These are phyloP conservation scores for Leptopterna dolabrata DNA, from an alignment of 2,888 invertebrate species.

Conservation along the genomic window DNA sequence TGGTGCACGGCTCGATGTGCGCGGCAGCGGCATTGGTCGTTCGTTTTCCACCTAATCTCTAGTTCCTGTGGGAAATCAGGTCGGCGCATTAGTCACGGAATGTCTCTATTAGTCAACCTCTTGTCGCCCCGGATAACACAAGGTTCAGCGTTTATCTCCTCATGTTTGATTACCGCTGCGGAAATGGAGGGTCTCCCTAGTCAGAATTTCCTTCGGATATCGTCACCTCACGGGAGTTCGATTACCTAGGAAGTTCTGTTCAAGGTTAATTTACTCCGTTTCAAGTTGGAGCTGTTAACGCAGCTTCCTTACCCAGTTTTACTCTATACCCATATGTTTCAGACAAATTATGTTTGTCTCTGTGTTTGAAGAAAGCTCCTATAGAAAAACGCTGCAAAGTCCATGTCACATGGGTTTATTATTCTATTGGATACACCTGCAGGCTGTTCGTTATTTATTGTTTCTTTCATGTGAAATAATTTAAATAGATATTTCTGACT, in stretches of 20 bases:
- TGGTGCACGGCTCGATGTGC: neutral
- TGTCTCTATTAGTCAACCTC: constrained; percentile 37
- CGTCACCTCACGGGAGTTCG: neutral
- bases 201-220: neutral
- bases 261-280: neutral
- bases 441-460: too few relatives aligned
- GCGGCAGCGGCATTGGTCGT: neutral
- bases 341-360: too few relatives aligned
- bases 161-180: neutral
- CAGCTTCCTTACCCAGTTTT: too few relatives aligned
- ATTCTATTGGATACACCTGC: too few relatives aligned
- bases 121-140: constrained; percentile 21
- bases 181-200: neutral
- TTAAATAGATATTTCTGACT: too few relatives aligned
- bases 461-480: too few relatives aligned
- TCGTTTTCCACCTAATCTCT: neutral
- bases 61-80: constrained; percentile 11
- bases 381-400: too few relatives aligned
- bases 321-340: too few relatives aligned
- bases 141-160: neutral
- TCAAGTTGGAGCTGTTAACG: neutral
- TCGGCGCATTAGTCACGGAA: constrained; percentile 31
- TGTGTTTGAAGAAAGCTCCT: too few relatives aligned
- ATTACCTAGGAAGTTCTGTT: neutral
- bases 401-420: too few relatives aligned